Conservation (phyloP, 2,888 invertebrate genomes). For the Diachrysia chrysitis region DNA sequence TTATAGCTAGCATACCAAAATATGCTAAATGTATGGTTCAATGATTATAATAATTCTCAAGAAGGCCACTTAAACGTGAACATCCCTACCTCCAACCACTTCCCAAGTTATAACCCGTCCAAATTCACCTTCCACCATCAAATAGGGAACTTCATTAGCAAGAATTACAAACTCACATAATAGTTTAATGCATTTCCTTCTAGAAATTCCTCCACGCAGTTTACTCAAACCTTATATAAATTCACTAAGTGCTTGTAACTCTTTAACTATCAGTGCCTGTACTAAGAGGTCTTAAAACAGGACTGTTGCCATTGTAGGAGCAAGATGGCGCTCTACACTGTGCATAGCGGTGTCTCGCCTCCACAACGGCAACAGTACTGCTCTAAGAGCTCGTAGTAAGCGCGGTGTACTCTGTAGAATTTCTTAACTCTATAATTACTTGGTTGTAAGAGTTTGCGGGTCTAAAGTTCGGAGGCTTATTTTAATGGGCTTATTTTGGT, state of each 20-base stretch:
- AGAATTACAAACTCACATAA: conserved; percentile 54
- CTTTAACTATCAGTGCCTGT: conserved; percentile 37
- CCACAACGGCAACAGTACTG: too few species aligned
- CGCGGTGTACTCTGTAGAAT: conserved; percentile 30
- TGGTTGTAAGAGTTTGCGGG: conserved; percentile 35
- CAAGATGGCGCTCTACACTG: too few species aligned
- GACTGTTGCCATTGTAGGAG: too few species aligned
- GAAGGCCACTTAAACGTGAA: not conserved
- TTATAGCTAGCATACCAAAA: too few species aligned
- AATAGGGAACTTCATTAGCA: conserved; percentile 47
- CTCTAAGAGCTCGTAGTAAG: too few species aligned
- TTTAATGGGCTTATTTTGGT: conserved; percentile 53
- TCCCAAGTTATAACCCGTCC: conserved; percentile 36
- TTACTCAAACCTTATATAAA: conserved; percentile 46
- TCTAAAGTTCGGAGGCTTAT: conserved; percentile 51
- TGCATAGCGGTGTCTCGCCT: too few species aligned
- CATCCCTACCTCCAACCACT: conserved; percentile 17
- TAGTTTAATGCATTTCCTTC: conserved; percentile 56
- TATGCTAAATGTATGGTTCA: not conserved
- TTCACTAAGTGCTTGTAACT: conserved; percentile 48
- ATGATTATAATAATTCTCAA: not conserved
- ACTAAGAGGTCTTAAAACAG: too few species aligned
- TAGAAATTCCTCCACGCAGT: conserved; percentile 36
- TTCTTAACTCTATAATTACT: conserved; percentile 57
- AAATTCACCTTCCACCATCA: conserved; percentile 44